Percentiles rank a stretch among this genome's conserved stretches.
Evolutionary conservation across 2,113 vertebrate species (phyloP).

Genomic region (Stigmatopora argus): DNA sequence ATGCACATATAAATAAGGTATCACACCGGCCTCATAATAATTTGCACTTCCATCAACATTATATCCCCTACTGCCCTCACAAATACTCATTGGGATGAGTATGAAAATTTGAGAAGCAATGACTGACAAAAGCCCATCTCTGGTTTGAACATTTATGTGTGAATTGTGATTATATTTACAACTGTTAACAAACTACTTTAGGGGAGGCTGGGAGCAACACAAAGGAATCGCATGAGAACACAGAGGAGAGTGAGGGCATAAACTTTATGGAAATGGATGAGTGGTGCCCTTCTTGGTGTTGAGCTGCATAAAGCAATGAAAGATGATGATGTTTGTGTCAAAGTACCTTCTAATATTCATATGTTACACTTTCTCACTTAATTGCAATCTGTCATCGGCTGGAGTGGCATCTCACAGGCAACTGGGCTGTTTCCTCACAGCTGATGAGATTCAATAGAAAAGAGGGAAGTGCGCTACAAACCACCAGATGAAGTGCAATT

Average conservation of each 20-base stretch:
- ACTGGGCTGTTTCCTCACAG: conserved; percentile 51
- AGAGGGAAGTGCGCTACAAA: conserved; percentile 29
- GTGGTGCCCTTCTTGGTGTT: conserved; percentile 40
- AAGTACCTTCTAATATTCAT: conserved; percentile 65
- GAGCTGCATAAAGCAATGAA: conserved; percentile 63
- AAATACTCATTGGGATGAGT: conserved; percentile 27
- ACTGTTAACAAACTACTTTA: conserved; percentile 49
- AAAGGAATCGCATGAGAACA: conserved; percentile 22
- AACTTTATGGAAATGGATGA: conserved; percentile 53
- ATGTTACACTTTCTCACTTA: conserved; percentile 66
- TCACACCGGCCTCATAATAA: conserved; percentile 20
- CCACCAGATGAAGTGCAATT: conserved; percentile 59
- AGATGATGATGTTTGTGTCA: conserved; percentile 65
- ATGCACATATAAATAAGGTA: conserved; percentile 25
- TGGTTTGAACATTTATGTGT: conserved; percentile 23
- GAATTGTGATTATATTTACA: conserved; percentile 44
- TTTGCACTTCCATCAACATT: conserved; percentile 19
- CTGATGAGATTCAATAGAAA: conserved; percentile 61
- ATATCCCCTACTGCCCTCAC: conserved; percentile 4
- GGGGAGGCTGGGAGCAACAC: conserved; percentile 25
- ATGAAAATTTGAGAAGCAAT: conserved; percentile 28
- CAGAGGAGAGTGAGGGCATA: conserved; percentile 22
- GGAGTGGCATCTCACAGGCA: conserved; percentile 59
- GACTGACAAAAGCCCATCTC: conserved; percentile 39
- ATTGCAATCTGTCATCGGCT: conserved; percentile 70